These are phyloP conservation scores for Yponomeuta plumbellus DNA, from an alignment of 2,888 invertebrate genomes.

Conservation along the genomic window DNA sequence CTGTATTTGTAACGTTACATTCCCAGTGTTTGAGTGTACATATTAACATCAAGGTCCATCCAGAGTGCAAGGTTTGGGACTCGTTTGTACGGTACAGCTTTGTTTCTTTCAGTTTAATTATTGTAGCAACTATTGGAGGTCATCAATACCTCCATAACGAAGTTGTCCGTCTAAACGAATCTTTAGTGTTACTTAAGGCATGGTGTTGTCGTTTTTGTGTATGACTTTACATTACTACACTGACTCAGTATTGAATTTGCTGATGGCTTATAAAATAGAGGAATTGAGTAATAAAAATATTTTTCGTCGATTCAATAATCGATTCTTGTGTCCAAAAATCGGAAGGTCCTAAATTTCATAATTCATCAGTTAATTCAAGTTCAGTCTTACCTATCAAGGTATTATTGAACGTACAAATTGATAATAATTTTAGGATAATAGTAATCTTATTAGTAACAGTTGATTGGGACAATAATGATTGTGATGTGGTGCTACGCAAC, in stretches of 20 bases:
- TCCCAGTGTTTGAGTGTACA: conserved; percentile 71
- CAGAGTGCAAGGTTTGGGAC: not conserved
- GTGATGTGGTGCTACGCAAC: conserved; percentile 40
- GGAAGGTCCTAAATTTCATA: no score
- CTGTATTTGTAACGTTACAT: conserved; percentile 72
- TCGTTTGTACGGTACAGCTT: not conserved
- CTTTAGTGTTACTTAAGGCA: conserved; percentile 65
- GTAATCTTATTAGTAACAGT: conserved; percentile 9
- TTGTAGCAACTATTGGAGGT: not conserved
- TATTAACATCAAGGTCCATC: conserved; percentile 51
- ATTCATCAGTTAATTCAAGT: not conserved
- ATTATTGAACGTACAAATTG: not conserved
- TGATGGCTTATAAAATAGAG: not conserved
- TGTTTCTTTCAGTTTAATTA: not conserved
- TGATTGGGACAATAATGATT: conserved; percentile 39
- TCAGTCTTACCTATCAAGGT: not conserved
- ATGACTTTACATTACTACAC: conserved; percentile 27
- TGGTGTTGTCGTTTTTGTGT: conserved; percentile 57
- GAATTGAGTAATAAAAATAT: not conserved
- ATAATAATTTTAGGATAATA: conserved; percentile 2
- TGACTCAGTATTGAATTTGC: conserved; percentile 6
- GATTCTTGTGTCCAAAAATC: no score
- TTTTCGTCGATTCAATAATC: not conserved
- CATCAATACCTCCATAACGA: not conserved
- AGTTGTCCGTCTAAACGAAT: conserved; percentile 61